These are phyloP conservation scores for Sebastes diploproa DNA, from an alignment of 2,797 vertebrate genomes.

Conservation along the genomic window DNA sequence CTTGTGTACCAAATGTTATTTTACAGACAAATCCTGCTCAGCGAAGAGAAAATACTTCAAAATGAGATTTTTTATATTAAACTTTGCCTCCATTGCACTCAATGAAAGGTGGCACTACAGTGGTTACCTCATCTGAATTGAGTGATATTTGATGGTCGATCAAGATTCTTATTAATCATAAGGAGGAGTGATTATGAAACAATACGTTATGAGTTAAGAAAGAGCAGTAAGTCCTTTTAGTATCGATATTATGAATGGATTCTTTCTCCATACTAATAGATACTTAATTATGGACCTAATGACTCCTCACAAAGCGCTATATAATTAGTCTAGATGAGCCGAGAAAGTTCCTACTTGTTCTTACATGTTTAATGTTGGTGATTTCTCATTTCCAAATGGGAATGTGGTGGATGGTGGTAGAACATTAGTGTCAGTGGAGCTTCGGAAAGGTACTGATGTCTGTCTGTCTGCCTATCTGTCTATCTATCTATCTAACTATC, in stretches of 20 bases:
- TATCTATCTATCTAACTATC: conserved; percentile 3
- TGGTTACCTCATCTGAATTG: conserved; percentile 12
- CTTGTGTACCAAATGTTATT: conserved; percentile 50
- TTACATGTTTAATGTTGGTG: conserved; percentile 83
- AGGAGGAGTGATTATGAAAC: conserved; percentile 69
- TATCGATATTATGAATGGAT: conserved; percentile 80
- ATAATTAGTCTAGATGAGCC: conserved; percentile 82
- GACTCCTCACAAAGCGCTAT: conserved; percentile 81
- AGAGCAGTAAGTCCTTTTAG: conserved; percentile 66
- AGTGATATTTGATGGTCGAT: conserved; percentile 49
- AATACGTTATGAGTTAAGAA: conserved; percentile 67
- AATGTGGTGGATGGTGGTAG: conserved; percentile 45
- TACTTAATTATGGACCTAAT: conserved; percentile 85
- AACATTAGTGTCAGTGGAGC: conserved; percentile 48
- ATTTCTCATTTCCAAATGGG: conserved; percentile 81
- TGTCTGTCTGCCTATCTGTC: conserved; percentile 36
- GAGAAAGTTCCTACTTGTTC: conserved; percentile 81
- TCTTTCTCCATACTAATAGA: conserved; percentile 81
- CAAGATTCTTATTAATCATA: conserved; percentile 55
- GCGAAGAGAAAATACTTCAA: conserved; percentile 17
- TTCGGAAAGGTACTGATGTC: conserved; percentile 19
- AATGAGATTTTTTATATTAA: conserved; percentile 3
- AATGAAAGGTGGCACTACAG: not conserved
- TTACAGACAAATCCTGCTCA: conserved; percentile 37
- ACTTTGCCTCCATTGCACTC: not conserved